Percentiles rank a stretch among this genome's conserved stretches.
Evolutionary conservation across 2,797 vertebrate genomes (phyloP).

Genomic region (Acrossocheilus wenchowensis): DNA sequence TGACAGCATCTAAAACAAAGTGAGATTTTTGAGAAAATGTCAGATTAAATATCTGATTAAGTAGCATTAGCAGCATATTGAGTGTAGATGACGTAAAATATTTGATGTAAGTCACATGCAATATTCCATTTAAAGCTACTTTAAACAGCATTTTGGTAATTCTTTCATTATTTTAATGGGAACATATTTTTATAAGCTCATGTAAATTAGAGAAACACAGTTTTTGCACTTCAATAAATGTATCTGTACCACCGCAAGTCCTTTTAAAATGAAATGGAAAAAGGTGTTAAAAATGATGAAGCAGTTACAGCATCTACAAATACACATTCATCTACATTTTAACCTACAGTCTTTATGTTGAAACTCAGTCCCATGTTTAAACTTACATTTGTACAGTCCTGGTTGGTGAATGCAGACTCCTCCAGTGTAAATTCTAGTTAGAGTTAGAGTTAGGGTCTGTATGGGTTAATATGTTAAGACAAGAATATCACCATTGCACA

Average conservation of each 20-base stretch:
- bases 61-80: neutral
- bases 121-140: neutral
- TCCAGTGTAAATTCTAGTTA: neutral
- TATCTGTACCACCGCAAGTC: neutral
- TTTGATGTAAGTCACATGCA: neutral
- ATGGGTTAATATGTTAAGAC: neutral
- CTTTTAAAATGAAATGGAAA: neutral
- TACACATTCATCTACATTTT: neutral
- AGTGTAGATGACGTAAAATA: neutral
- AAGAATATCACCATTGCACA: too few species aligned
- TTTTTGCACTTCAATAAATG: neutral
- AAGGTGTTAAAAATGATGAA: neutral
- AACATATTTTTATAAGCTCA: neutral
- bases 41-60: neutral
- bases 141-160: neutral
- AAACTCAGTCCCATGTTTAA: neutral
- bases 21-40: neutral
- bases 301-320: neutral
- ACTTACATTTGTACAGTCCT: conserved; percentile 42
- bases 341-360: neutral
- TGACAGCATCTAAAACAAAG: neutral
- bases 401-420: conserved; percentile 17
- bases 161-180: neutral
- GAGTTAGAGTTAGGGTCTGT: neutral
- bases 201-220: neutral